Base-by-base conservation (phyloP, 2,797 vertebrate genomes). In the Neopelma chrysocephalum region DNA sequence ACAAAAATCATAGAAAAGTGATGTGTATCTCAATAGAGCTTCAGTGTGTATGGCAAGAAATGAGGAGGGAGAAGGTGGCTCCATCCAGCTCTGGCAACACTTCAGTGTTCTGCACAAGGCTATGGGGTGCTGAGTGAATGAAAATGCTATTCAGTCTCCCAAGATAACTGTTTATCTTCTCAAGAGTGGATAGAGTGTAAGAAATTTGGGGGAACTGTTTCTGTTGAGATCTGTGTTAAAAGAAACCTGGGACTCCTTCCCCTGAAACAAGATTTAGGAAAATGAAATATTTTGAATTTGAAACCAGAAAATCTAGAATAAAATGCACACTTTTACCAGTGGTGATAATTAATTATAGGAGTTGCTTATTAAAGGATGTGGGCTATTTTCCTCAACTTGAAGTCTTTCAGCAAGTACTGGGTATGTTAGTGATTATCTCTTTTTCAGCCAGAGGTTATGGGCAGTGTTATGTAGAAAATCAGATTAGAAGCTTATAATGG, bases 401-500 rank as follows among this genome's bases (percentile, higher is more conserved):
- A 91, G 51, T 81, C 50, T 81, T 92, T 81, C 69, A 93, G 27
- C 26, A 81, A 54, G 89, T 47, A 34, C 57, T 72, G 69, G 48
- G 23, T 71, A 81, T 86, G 54, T 92, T 92, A 91, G 53, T 71
- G 79, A 89, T 92, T 91, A 75, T 78, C 22, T 91, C 38, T 91
- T 89, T 26, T 78, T 91, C 72, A 82, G 40, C 2, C 42, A 92
- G 48, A 89, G 71, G 40, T 92, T 89, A 82, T 1, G 2, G 62
- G 12, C 38, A 68, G 31, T 43, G 76, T 77, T 91, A 94, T 42
- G 64, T 40, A 95, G 92, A 91, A 96, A 95, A 95, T 96, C 91
- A 83, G 61, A 81, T 92, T 94, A 90, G 72, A 90, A 94, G 81
- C 58, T 89, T 58, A 54, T 86, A 92, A 85, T 69, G 42, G 65